phyloP scores from a whole-genome alignment of 2,888 invertebrate genomes.

The Dryobotodes eremita region DNA sequence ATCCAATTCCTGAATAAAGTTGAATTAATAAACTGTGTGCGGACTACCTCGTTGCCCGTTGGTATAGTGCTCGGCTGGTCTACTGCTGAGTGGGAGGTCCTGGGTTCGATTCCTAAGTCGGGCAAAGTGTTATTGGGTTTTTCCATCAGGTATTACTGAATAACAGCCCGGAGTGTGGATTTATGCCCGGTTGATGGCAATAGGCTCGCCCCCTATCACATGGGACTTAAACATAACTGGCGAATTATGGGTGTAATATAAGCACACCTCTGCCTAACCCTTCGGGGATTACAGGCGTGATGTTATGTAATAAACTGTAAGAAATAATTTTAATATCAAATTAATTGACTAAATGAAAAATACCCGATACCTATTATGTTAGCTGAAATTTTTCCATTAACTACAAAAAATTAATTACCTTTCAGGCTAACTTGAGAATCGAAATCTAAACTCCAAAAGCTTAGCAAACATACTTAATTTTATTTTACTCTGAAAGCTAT shows the following conservation, averaged over 20 bases:
- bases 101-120: background rate
- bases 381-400: background rate
- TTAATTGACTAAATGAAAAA: background rate
- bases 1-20: conserved; percentile 29
- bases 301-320: background rate
- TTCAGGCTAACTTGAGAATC: background rate
- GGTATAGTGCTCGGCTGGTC: background rate
- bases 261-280: too few relatives aligned
- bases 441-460: conserved; percentile 3
- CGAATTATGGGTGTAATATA: background rate
- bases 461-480: conserved; percentile 22
- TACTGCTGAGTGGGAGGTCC: background rate
- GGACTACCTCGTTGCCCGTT: background rate
- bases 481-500: background rate
- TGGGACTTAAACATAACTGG: too few relatives aligned
- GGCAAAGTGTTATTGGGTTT: background rate
- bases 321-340: background rate
- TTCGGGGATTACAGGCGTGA: too few relatives aligned
- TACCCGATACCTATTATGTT: background rate
- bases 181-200: background rate
- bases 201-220: background rate
- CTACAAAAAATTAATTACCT: conserved; percentile 2
- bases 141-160: background rate
- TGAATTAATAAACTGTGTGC: background rate
- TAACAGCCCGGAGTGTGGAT: background rate